Base-by-base conservation (phyloP, 2,113 vertebrate genomes). In the Myotis lucifugus region DNA sequence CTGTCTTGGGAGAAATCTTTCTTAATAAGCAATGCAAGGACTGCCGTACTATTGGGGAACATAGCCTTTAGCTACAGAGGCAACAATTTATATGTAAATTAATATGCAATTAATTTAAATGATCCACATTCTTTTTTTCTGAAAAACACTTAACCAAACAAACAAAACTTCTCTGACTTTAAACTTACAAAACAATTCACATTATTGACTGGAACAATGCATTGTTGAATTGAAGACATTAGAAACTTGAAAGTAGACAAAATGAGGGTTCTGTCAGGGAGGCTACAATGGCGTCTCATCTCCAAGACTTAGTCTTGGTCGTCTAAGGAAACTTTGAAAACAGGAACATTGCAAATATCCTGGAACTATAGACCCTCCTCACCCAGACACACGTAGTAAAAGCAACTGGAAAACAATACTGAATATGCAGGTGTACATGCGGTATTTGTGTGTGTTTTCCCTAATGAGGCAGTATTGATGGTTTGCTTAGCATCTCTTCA, bases 341-440 rank as follows among this genome's bases (percentile, higher is more conserved):
- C 8, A 54, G 6, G 1, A 84, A 67, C 0, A 29, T 76, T 59
- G 79, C 8, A 64, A 32, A 87, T 70, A 17, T 84, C 14, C 25
- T 84, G 42, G 42, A 34, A 1, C 27, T 66, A 56, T 12, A 83
- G 8, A n/a, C 1, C 2, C 2, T 74, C 5, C n/a, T 79, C 50
- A 69, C 8, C 2, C 2, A 86, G 37, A 56, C 0, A 27, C 27
- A 76, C 8, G 12, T 17, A 29, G 37, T 40, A 29, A 64, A 76
- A 76, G 61, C 21, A 42, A 74, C 5, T n/a, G 1, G 6, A 73
- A 73, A 46, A 15, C 8, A 42, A 3, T 9, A 19, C 0, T 42
- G 37, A 32, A 5, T 34, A 0, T 7, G 8, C 1, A 1, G 27
- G 18, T 32, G 6, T 32, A 2, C 0, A 0, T 15, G 0, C 1